Evolutionary conservation across 2,797 vertebrate genomes (phyloP).

Genomic region (Gila robusta): DNA sequence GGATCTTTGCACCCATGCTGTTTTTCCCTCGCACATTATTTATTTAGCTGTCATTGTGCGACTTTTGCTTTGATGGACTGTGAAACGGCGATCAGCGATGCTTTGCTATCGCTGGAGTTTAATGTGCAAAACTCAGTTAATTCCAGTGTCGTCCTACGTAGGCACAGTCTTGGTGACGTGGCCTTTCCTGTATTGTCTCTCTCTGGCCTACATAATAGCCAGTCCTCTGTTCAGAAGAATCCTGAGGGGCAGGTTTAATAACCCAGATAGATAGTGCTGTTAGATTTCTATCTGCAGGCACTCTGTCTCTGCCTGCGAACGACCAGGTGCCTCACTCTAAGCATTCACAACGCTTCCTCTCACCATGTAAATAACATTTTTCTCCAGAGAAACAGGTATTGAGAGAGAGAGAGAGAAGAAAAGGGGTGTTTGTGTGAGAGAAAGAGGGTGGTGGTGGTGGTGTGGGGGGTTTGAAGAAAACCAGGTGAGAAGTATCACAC

Average conservation of each 20-base stretch:
- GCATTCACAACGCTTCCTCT: constrained; percentile 79
- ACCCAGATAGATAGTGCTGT: constrained; percentile 87
- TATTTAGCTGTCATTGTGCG: constrained; percentile 23
- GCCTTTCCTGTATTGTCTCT: constrained; percentile 74
- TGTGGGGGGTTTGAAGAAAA: constrained; percentile 11
- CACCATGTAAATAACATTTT: constrained; percentile 85
- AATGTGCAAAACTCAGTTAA: constrained; percentile 67
- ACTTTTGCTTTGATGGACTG: constrained; percentile 34
- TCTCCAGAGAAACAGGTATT: constrained; percentile 74
- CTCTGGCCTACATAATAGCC: constrained; percentile 85
- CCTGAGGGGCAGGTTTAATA: constrained; percentile 84
- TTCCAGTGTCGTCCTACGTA: constrained; percentile 64
- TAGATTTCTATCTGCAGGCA: constrained; percentile 83
- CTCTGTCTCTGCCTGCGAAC: constrained; percentile 82
- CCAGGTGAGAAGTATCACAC: constrained; percentile 62
- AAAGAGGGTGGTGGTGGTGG: constrained; percentile 21
- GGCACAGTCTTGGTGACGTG: constrained; percentile 53
- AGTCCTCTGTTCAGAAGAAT: constrained; percentile 78
- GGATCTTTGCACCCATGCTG: background rate
- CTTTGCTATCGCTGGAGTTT: constrained; percentile 10
- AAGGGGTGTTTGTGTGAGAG: constrained; percentile 22
- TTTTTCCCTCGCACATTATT: background rate
- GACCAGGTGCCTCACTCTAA: constrained; percentile 83
- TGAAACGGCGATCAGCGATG: background rate
- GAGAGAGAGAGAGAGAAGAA: constrained; percentile 42